phyloP scores from a whole-genome alignment of 1,140 invertebrate species.

The Bactericera cockerelli region DNA sequence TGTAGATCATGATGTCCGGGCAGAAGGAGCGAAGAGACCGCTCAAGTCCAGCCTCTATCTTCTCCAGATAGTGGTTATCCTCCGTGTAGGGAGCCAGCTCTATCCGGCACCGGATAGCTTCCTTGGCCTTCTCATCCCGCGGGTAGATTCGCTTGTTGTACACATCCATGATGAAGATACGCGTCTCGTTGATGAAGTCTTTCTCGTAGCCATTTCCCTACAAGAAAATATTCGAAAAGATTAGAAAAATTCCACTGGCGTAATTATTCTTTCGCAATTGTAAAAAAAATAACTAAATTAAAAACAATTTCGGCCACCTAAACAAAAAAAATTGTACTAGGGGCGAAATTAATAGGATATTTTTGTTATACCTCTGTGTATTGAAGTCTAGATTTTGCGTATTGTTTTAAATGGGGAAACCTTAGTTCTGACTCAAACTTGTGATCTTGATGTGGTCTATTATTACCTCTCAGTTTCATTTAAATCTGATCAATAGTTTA shows the following conservation, averaged over 20 bases:
- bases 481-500: no score
- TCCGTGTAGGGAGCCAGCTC: slow-evolving; percentile 46
- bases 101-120: slow-evolving; percentile 52
- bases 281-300: background rate
- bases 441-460: no score
- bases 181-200: slow-evolving; percentile 53
- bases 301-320: no score
- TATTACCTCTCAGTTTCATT: no score
- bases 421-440: no score
- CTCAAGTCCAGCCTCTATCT: slow-evolving; percentile 40
- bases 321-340: no score
- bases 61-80: slow-evolving; percentile 53
- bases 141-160: slow-evolving; percentile 75
- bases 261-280: slow-evolving; percentile 7
- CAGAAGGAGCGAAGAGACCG: slow-evolving; percentile 52
- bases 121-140: slow-evolving; percentile 53
- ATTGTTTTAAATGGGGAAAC: no score
- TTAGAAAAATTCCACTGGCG: background rate
- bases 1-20: slow-evolving; percentile 69
- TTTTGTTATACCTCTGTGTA: no score
- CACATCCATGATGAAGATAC: slow-evolving; percentile 74
- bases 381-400: no score
- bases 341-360: no score
- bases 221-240: no score
- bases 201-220: slow-evolving; percentile 74